Base-by-base conservation (phyloP, 2,113 vertebrate genomes). In the Labrus mixtus region DNA sequence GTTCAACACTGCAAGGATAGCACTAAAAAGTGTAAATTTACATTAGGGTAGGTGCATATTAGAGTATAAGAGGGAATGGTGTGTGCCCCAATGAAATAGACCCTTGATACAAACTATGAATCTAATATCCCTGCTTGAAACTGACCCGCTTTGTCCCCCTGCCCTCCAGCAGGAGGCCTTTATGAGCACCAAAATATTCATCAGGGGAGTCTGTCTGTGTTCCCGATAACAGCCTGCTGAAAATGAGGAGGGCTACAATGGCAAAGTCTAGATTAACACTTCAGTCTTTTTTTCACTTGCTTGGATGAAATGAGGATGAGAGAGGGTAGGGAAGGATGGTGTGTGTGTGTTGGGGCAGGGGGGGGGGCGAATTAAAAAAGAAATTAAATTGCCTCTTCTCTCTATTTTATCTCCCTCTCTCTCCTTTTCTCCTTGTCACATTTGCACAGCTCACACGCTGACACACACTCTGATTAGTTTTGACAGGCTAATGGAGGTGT, bases 121-220 rank as follows among this genome's bases (percentile, higher is more conserved):
- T 72, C 19, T 81, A 84, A 83, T 86, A 83, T 75, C 46, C 46
- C 22, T 67, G 71, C 64, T n/a, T 76, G 76, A 66, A 74, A 53
- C 53, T 77, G 76, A 77, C 76, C 61, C 48, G 62, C 20, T 76
- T 68, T 51, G 67, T 61, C 57, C 75, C 37, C 1, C 1, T 61
- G 57, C 37, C 62, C 58, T 62, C 45, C 50, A 36, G 41, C n/a
- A 48, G 43, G 50, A 17, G 61, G 48, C 19, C 69, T 73, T 76
- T 66, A 65, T 85, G 63, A 82, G 81, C 74, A 55, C 50, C 48
- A 33, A 62, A 57, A 62, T 15, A 64, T 41, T 80, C 45, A 16
- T 36, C 37, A 23, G 13, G 55, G 65, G 76, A 67, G 41, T 70
- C 58, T 59, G 45, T 66, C 73, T 81, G 65, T 68, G 56, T 63